Base-by-base conservation (phyloP, 2,113 vertebrate genomes). In the Ariopsis seemanni region DNA sequence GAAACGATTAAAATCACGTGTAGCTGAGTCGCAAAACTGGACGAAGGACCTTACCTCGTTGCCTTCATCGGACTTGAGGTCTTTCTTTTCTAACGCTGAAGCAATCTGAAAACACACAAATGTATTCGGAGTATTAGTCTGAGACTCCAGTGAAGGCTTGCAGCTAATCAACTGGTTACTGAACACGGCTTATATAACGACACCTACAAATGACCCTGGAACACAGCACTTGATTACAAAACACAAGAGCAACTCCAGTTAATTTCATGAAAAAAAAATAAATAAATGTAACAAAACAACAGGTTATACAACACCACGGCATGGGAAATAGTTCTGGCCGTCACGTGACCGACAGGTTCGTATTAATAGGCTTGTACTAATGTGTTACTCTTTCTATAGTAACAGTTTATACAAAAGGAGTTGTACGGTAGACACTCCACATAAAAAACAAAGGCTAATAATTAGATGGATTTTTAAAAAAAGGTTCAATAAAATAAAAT, bases 101-200 rank as follows among this genome's bases (percentile, higher is more conserved):
- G 95, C 93, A 93, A 98, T 96, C 98, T 99, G 92, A 30, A 89
- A 91, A 79, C 22, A 85, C 27, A 86, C 30, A n/a, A 82, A 22
- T 5, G 2, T 27, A 53, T 85, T 34, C 71, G 12, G 20, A 17
- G 18, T 20, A 80, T 30, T 20, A 71, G 7, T 62, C 50, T 53
- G 11, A 72, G 12, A 78, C 53, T 15, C 30, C 7, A 79, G 50
- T 20, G 34, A 42, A 5, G 22, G 22, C 12, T 81, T 34, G 15
- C 14, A 74, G 53, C 10, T 74, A 50, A 67, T 52, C 25, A 67
- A 55, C 22, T n/a, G 77, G 50, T 77, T 30, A 53, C 48, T 67
- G 9, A 7, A 63, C 27, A 22, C 7, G 10, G 22, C 11, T 53
- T 52, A 57, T 75, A 75, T 4, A 42, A 42, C 14, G 22, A 72